These are phyloP conservation scores for Oryzias curvinotus DNA, from an alignment of 2,113 vertebrate genomes.

Conservation along the genomic window DNA sequence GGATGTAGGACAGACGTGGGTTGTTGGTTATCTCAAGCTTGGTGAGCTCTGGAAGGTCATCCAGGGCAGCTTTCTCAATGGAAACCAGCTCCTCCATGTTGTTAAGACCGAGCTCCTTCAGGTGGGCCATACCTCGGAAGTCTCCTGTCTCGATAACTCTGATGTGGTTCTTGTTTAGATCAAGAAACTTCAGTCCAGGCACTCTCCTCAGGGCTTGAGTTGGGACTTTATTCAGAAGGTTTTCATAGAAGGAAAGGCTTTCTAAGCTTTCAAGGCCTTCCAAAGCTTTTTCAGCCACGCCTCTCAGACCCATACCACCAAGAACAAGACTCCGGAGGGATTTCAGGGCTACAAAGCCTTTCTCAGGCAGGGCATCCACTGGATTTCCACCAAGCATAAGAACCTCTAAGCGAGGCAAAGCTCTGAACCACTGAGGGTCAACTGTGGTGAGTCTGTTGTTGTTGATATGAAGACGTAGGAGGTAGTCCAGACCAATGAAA, in stretches of 20 bases:
- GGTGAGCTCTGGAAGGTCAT: slow-evolving; percentile 92
- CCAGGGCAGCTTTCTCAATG: slow-evolving; percentile 86
- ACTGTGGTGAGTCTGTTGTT: slow-evolving; percentile 85
- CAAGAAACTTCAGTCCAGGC: slow-evolving; percentile 89
- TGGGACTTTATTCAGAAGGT: slow-evolving; percentile 83
- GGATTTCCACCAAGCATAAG: slow-evolving; percentile 93
- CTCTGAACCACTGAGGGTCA: slow-evolving; percentile 86
- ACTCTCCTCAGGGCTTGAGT: slow-evolving; percentile 83
- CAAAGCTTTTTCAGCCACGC: slow-evolving; percentile 84
- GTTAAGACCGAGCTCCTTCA: slow-evolving; percentile 92
- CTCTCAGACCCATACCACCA: slow-evolving; percentile 85
- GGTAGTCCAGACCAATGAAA: slow-evolving; percentile 80
- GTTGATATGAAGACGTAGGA: slow-evolving; percentile 91
- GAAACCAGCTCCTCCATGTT: slow-evolving; percentile 94
- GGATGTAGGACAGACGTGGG: slow-evolving; percentile 91
- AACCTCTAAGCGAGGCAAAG: slow-evolving; percentile 86
- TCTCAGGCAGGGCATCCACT: slow-evolving; percentile 84
- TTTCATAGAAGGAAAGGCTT: slow-evolving; percentile 93
- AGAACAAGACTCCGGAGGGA: slow-evolving; percentile 89
- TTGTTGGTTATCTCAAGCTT: slow-evolving; percentile 97
- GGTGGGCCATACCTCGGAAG: slow-evolving; percentile 88
- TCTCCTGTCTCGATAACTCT: slow-evolving; percentile 86
- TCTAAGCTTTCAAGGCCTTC: slow-evolving; percentile 86
- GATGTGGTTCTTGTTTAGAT: slow-evolving; percentile 90
- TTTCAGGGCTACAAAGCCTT: slow-evolving; percentile 83